Evolutionary conservation across 2,888 invertebrate genomes (phyloP).

Genomic region (Deroplatys truncata): DNA sequence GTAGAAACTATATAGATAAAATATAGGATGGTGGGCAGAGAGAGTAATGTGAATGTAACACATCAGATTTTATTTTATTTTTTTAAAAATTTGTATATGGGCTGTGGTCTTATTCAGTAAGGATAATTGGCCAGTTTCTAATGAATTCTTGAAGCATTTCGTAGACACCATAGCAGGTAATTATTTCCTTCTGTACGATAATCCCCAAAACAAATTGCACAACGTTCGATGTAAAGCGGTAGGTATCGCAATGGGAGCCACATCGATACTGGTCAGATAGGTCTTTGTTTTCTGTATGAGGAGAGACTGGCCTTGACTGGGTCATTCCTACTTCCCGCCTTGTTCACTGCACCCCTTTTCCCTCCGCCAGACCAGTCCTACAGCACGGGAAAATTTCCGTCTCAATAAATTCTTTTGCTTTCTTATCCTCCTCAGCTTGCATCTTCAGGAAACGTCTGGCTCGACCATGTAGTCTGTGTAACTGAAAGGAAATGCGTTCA

Average conservation of each 20-base stretch:
- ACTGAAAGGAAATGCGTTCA: not conserved
- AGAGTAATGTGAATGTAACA: too few species aligned
- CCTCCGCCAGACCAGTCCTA: not conserved
- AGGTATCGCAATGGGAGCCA: not conserved
- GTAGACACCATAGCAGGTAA: too few species aligned
- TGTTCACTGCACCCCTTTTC: not conserved
- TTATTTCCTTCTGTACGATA: too few species aligned
- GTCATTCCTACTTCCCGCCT: conserved; percentile 8
- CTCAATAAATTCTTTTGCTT: conserved; percentile 6
- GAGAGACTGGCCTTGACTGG: not conserved
- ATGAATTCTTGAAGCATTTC: too few species aligned
- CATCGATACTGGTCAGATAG: not conserved
- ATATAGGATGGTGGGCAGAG: too few species aligned
- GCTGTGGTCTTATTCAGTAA: too few species aligned
- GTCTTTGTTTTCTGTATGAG: not conserved
- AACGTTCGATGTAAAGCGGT: too few species aligned
- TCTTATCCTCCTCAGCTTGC: conserved; percentile 17
- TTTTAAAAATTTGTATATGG: too few species aligned
- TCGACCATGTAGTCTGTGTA: not conserved
- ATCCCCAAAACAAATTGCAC: too few species aligned
- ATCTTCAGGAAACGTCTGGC: not conserved
- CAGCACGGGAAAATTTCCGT: conserved; percentile 5
- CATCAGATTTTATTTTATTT: too few species aligned
- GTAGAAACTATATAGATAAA: too few species aligned
- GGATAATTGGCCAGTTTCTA: too few species aligned